Conservation (phyloP, 2,113 vertebrate species). For the Carassius carassius region DNA sequence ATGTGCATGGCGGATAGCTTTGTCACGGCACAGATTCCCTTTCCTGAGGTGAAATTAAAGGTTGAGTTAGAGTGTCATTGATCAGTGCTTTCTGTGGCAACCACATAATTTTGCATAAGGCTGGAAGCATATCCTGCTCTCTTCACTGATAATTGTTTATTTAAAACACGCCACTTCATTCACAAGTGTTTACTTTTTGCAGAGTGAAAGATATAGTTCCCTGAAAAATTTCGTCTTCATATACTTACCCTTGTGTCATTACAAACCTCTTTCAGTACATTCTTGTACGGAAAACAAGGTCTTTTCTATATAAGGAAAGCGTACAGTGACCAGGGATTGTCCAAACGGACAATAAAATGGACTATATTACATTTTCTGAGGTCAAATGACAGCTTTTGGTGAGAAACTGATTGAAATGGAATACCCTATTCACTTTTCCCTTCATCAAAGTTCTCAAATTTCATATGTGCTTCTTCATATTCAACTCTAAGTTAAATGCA, state of each 20-base stretch:
- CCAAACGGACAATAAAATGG: background rate
- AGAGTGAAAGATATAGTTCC: background rate
- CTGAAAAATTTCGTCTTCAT: background rate
- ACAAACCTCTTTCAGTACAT: background rate
- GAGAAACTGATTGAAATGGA: background rate
- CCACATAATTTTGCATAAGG: conserved; percentile 9
- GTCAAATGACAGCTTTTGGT: background rate
- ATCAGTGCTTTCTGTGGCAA: conserved; percentile 16
- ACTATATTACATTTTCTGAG: background rate
- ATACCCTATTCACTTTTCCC: background rate
- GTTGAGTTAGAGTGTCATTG: conserved; percentile 19
- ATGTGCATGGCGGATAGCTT: conserved; percentile 44
- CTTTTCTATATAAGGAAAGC: background rate
- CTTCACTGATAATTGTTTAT: conserved; percentile 29
- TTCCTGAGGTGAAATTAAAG: conserved; percentile 54
- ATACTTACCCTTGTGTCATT: background rate
- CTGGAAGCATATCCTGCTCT: conserved; percentile 16
- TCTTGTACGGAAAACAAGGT: background rate
- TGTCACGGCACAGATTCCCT: conserved; percentile 38
- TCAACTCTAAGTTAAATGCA: background rate
- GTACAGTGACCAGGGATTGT: background rate
- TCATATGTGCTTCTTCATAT: background rate
- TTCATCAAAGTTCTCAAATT: background rate
- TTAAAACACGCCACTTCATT: background rate
- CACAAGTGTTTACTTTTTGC: conserved; percentile 20